phyloP scores from a whole-genome alignment of 2,888 invertebrate species.

The Ecdyonurus torrentis region DNA sequence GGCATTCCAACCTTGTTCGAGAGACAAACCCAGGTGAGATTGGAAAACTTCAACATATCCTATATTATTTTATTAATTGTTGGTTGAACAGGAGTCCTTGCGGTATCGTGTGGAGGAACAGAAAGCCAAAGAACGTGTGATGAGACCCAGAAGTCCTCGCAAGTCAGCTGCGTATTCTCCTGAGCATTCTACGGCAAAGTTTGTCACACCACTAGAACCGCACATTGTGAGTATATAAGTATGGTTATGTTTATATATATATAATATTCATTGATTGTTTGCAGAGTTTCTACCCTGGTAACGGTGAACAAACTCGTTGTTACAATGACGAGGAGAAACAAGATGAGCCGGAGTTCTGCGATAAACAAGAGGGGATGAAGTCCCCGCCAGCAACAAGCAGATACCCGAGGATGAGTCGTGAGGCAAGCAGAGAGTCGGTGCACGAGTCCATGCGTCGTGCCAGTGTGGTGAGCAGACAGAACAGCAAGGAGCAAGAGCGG shows the following conservation, averaged over 20 bases:
- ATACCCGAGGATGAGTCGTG: too few relatives aligned
- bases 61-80: background rate
- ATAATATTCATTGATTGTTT: background rate
- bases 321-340: background rate
- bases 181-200: background rate
- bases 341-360: background rate
- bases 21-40: constrained; percentile 41
- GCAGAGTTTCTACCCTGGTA: background rate
- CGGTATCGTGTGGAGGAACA: background rate
- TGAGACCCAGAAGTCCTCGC: background rate
- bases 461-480: background rate
- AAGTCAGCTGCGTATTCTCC: background rate
- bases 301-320: background rate
- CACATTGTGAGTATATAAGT: background rate
- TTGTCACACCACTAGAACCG: background rate
- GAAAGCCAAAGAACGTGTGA: too few relatives aligned
- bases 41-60: background rate
- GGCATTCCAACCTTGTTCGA: constrained; percentile 54
- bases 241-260: background rate
- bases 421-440: background rate
- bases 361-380: background rate
- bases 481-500: background rate
- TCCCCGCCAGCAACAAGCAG: background rate
- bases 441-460: background rate
- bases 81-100: background rate